These are phyloP conservation scores for Pteruthius melanotis DNA, from an alignment of 2,113 vertebrate genomes.

Conservation along the genomic window DNA sequence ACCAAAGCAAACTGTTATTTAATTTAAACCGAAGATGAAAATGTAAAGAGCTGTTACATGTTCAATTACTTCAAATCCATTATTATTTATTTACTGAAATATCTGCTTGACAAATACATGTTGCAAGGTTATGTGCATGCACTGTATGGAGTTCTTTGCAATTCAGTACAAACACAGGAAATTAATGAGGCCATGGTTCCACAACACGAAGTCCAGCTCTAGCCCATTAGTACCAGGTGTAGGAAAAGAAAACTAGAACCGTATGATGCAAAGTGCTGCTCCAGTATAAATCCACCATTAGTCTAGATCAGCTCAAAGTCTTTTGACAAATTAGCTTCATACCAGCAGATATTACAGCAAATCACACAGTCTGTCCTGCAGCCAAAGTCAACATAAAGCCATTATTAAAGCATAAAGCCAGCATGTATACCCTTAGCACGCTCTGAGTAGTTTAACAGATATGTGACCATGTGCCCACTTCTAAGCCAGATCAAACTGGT, in stretches of 20 bases:
- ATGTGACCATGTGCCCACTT: not conserved
- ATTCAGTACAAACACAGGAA: not conserved
- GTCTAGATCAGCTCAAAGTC: not conserved
- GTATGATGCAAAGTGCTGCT: not conserved
- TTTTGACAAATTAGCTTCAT: not conserved
- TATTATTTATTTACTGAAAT: not conserved
- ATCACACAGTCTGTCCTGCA: not conserved
- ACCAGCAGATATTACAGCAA: not conserved
- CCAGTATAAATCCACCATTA: not conserved
- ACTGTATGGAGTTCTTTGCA: not conserved
- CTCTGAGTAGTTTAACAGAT: not conserved
- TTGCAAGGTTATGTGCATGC: not conserved
- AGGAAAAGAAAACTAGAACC: not conserved
- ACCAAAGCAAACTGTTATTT: not conserved
- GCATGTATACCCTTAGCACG: not conserved
- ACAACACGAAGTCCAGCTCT: not conserved
- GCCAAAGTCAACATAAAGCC: not conserved
- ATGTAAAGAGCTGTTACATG: not conserved
- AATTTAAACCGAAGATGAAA: not conserved
- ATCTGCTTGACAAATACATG: not conserved
- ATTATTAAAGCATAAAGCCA: not conserved
- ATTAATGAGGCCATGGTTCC: not conserved
- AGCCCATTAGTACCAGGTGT: not conserved
- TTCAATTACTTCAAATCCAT: not conserved
- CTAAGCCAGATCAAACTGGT: not conserved